A percentile compares a stretch with the other conserved stretches of the same genome.
Conservation (phyloP, 2,888 invertebrate genomes). For the Hirtodrosophila confusa region DNA sequence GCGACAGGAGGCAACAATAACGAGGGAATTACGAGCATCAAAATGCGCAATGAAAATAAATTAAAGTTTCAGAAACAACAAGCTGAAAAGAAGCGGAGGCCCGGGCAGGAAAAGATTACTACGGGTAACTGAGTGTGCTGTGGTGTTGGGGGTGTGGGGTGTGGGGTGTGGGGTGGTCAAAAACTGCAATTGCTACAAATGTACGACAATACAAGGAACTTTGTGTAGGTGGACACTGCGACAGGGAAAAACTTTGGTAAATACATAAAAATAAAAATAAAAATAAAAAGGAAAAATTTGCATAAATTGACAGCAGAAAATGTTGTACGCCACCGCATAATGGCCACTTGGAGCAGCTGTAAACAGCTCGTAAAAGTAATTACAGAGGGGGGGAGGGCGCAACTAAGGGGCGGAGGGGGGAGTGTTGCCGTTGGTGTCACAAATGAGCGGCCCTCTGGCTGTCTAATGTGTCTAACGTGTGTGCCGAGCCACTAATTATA, state of each 20-base stretch:
- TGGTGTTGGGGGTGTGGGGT: too few species aligned
- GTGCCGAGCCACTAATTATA: constrained; percentile 69
- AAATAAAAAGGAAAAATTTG: constrained; percentile 59
- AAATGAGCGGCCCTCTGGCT: constrained; percentile 50
- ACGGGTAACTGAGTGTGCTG: neutral
- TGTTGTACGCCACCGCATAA: constrained; percentile 66
- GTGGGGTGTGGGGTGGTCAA: neutral
- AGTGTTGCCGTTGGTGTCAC: constrained; percentile 50
- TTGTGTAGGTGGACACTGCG: constrained; percentile 49
- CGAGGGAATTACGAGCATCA: constrained; percentile 80
- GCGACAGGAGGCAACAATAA: constrained; percentile 78
- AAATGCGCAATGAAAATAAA: constrained; percentile 83
- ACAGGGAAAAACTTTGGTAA: constrained; percentile 48
- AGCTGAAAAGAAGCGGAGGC: constrained; percentile 16
- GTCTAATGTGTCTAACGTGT: constrained; percentile 28
- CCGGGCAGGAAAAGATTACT: constrained; percentile 34
- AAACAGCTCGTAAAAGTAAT: constrained; percentile 83
- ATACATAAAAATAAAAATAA: constrained; percentile 34
- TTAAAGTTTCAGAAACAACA: constrained; percentile 78
- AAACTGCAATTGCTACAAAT: constrained; percentile 53
- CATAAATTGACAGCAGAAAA: constrained; percentile 76
- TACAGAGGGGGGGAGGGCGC: constrained; percentile 44
- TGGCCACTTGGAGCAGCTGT: constrained; percentile 81
- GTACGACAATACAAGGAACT: constrained; percentile 11
- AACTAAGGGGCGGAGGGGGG: constrained; percentile 6